Evolutionary conservation across 2,888 invertebrate genomes (phyloP).

Genomic region (Hydrotaea diabolus): DNA sequence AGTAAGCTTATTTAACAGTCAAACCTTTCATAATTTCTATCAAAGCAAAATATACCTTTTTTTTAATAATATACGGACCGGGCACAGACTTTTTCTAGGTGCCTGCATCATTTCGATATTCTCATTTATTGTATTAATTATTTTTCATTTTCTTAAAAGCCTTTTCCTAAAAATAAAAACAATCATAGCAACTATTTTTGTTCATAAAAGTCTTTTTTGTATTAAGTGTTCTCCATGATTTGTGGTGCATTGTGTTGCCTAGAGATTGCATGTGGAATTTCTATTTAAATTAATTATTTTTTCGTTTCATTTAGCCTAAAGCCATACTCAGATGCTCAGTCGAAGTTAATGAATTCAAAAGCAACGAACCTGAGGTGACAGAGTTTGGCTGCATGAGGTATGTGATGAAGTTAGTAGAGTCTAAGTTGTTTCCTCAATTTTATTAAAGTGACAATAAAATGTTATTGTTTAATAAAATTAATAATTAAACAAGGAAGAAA

Average conservation of each 20-base stretch:
- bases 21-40: too few relatives aligned
- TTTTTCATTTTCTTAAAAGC: not conserved
- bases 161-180: not conserved
- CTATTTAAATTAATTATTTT: slow-evolving; percentile 37
- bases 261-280: slow-evolving; percentile 22
- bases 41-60: too few relatives aligned
- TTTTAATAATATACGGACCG: too few relatives aligned
- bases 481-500: too few relatives aligned
- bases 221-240: not conserved
- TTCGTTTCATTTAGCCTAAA: not conserved
- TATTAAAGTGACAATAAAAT: slow-evolving; percentile 16
- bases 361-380: too few relatives aligned
- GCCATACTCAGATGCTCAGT: not conserved
- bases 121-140: not conserved
- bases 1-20: too few relatives aligned
- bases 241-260: not conserved
- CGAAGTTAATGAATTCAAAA: not conserved
- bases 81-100: too few relatives aligned
- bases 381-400: not conserved
- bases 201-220: not conserved
- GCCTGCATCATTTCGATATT: not conserved
- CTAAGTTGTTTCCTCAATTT: slow-evolving; percentile 32
- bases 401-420: slow-evolving; percentile 1
- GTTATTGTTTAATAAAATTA: slow-evolving; percentile 15
- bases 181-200: not conserved